Base-by-base conservation (phyloP, 2,888 invertebrate species). In the Micoletzkya japonica region DNA sequence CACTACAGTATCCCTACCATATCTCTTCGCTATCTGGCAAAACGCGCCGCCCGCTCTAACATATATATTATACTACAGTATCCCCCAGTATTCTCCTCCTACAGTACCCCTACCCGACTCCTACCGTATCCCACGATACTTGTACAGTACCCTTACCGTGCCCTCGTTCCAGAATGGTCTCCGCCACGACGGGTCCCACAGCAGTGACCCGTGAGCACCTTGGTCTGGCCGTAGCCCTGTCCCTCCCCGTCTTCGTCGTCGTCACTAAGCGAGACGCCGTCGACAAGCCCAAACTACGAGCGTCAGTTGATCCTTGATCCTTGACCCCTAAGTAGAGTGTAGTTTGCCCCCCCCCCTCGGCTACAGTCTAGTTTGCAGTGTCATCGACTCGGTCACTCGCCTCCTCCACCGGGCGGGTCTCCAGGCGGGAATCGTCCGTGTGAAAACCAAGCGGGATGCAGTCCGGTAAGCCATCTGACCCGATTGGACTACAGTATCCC, bases 201-300 rank as follows among this genome's bases (percentile, higher is more conserved):
- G 87, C 88, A 50, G 88, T 87, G 57, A 93, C 94, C 0, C 91
- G 92, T 79, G 96, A 98, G 86, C 96, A 97, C 87, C 89, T 96
- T 71, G 91, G 92, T 0, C 90, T 96, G 54, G 75, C 76, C 20
- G 67, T 88, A 63, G 89, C 89, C 0, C 82, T 89, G 58, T 86
- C 87, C 67, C 88, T 90, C 81, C 95, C 97, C 0, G 92, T 96
- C 86, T 94, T 96, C 86, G 91, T 94, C 24, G 93, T 96, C 1
- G 90, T 98, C 72, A 95, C 93, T 73, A 98, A 98, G 89, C 91
- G 91, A 70, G 97, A 98, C 87, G 89, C 94, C 70, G 91, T 92
- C n/a, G 85, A 85, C 4, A 81, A 85, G 49, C 76, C 81, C 26
- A 82, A 86, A 59, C 81, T 89, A 30, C 86, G 88, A 39, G 67